Evolutionary conservation across 2,888 invertebrate species (phyloP).

Genomic region (Trimorus sp.): DNA sequence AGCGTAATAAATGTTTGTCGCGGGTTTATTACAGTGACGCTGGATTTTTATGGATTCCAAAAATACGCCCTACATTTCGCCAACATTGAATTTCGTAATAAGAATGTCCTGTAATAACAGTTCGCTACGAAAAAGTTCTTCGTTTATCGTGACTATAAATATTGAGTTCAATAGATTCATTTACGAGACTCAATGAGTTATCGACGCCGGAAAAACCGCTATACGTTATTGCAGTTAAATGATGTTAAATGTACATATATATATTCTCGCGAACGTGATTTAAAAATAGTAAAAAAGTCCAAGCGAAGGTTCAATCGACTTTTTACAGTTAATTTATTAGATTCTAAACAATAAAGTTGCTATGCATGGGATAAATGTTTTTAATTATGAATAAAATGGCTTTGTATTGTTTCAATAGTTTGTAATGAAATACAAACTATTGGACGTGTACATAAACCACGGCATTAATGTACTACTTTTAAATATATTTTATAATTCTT

Average conservation of each 20-base stretch:
- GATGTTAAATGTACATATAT: slow-evolving; percentile 24
- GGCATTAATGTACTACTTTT: no score
- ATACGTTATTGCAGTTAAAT: slow-evolving; percentile 47
- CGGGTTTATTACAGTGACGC: not conserved
- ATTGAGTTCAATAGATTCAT: slow-evolving; percentile 58
- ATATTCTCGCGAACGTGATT: not conserved
- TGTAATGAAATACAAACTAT: no score
- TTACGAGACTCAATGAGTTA: slow-evolving; percentile 53
- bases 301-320: no score
- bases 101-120: slow-evolving; percentile 54
- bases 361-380: no score
- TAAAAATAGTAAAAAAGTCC: not conserved
- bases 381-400: no score
- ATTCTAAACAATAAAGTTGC: no score
- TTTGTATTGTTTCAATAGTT: no score
- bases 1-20: slow-evolving; percentile 15
- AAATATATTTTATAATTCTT: no score
- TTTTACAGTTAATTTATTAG: no score
- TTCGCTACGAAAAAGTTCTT: slow-evolving; percentile 57
- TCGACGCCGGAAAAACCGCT: slow-evolving; percentile 38
- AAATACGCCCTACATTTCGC: slow-evolving; percentile 51
- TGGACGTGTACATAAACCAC: no score
- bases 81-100: slow-evolving; percentile 53
- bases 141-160: slow-evolving; percentile 62
- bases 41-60: slow-evolving; percentile 31